A percentile compares a stretch with the other conserved stretches of the same genome.
Conservation (phyloP, 1,140 invertebrate species). For the Bombyx mori region ASM3026992v2 NC_085117.1:15019501-15020000, state of each 20-base stretch:
- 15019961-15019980: conserved; percentile 35
- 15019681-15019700: conserved; percentile 71
- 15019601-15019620: neutral
- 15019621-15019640: neutral
- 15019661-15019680: conserved; percentile 57
- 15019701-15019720: conserved; percentile 45
- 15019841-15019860: conserved; percentile 57
- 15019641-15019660: conserved; percentile 3
- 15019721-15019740: conserved; percentile 39
- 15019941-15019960: conserved; percentile 50
- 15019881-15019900: conserved; percentile 40
- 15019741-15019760: conserved; percentile 20
- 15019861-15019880: conserved; percentile 55
- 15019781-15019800: conserved; percentile 62
- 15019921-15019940: conserved; percentile 56
- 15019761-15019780: conserved; percentile 46
- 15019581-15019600: neutral
- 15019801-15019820: conserved; percentile 29
- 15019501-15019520: conserved; percentile 34
- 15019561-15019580: neutral
- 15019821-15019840: conserved; percentile 55
- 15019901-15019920: conserved; percentile 47
- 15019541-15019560: neutral
- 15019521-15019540: conserved; percentile 43
- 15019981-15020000: conserved; percentile 44